Evolutionary conservation across 2,797 vertebrate species (phyloP), one percentile per base, ranked within the genome.

Genomic region (Ataeniobius toweri): DNA sequence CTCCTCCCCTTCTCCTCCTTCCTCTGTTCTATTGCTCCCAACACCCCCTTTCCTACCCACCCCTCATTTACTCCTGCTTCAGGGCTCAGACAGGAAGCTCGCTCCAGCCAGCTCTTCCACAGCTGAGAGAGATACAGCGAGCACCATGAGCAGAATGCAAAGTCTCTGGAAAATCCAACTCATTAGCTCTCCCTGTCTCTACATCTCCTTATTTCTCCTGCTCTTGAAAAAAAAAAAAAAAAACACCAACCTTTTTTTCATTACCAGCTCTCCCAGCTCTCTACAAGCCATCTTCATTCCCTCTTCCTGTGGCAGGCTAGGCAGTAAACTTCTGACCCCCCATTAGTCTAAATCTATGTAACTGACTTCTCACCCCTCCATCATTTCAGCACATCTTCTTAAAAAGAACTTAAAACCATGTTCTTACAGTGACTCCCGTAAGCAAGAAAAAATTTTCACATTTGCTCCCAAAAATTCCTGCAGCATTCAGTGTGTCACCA

Each of bases 71-170:
- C 91, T 92, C 92, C 93, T 93, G 93, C 93, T 95, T 91, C 91
- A 88, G 93, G 94, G 91, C 92, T 92, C 94, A 95, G 93, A 95
- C 94, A 94, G 94, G 92, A 94, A 95, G 92, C 92, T 91, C 76
- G 67, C 89, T 93, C 89, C 71, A 93, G 94, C 93, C 93, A 94
- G 93, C 88, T 93, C 89, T 82, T 94, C 90, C 80, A 91, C 90
- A 86, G 90, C 88, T 88, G 81, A 89, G 93, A 88, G 89, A 90
- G 91, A 89, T 82, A 87, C 85, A 88, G 88, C n/a, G 48, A 88
- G 86, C 86, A 90, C 86, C 92, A 95, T 80, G 91, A 93, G 90
- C 92, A 91, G 94, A 94, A 94, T 94, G 93, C 93, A 93, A 95
- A 95, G 91, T 93, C 93, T 93, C 91, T 80, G 78, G 89, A 88